These are phyloP conservation scores for Gallirallus australis DNA, from an alignment of 2,797 vertebrate genomes.

Conservation along the genomic window DNA sequence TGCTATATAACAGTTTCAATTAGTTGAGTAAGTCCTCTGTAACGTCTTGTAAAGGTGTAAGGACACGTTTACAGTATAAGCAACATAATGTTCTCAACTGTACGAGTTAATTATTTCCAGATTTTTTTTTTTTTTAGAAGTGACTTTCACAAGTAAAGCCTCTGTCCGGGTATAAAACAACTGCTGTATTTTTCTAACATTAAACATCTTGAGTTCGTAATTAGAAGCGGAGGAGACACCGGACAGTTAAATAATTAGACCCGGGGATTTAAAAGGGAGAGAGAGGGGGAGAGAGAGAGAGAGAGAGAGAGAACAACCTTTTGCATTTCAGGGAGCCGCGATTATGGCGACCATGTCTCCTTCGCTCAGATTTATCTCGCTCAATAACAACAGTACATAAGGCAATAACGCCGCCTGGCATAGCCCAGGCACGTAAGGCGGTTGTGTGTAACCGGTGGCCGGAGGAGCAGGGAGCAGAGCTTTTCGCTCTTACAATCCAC, in stretches of 20 bases:
- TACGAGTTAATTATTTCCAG: conserved; percentile 81
- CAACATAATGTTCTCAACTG: conserved; percentile 76
- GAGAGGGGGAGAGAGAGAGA: not conserved
- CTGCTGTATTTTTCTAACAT: conserved; percentile 59
- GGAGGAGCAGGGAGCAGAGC: not conserved
- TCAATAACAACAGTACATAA: not conserved
- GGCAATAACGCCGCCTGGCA: not conserved
- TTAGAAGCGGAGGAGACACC: conserved; percentile 60
- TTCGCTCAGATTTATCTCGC: not conserved
- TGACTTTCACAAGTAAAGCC: conserved; percentile 68
- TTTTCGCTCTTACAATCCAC: not conserved
- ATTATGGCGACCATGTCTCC: not conserved
- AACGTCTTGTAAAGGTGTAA: conserved; percentile 76
- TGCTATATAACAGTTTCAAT: conserved; percentile 62
- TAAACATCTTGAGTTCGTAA: conserved; percentile 72
- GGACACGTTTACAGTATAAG: conserved; percentile 75
- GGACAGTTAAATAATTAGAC: conserved; percentile 61
- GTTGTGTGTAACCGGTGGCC: not conserved
- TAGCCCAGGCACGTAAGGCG: not conserved
- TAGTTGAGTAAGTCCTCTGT: conserved; percentile 61
- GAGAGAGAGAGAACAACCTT: not conserved
- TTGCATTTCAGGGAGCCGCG: not conserved
- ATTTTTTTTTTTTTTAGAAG: conserved; percentile 48
- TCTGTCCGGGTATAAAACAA: conserved; percentile 58
- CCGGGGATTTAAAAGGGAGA: conserved; percentile 1